These are phyloP conservation scores for Ibidorhyncha struthersii DNA, from an alignment of 2,113 vertebrate genomes.

Conservation along the genomic window DNA sequence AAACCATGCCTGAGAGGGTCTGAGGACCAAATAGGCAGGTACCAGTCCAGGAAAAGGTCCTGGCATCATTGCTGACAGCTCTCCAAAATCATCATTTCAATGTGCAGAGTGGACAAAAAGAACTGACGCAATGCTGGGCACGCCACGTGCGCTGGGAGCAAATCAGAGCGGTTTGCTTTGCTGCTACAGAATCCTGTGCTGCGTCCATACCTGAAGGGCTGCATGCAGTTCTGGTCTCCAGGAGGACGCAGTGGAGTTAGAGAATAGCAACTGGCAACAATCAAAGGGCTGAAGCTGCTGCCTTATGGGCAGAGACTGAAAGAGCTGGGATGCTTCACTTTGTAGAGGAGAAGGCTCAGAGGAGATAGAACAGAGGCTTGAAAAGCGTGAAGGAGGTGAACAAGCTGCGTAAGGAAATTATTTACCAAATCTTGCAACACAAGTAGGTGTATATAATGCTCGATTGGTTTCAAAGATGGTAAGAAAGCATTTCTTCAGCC, in stretches of 20 bases:
- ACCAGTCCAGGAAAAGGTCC: background rate
- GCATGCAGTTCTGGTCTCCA: background rate
- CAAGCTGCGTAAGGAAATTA: background rate
- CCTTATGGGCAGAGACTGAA: background rate
- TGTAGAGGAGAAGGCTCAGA: background rate
- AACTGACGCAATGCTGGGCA: rapidly evolving
- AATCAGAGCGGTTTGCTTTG: background rate
- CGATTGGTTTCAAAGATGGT: background rate
- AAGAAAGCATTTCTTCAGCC: background rate
- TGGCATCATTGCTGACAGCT: background rate
- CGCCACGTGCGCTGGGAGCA: rapidly evolving
- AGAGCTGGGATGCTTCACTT: background rate
- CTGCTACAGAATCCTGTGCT: background rate
- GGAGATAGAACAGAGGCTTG: background rate
- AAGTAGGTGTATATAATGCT: background rate
- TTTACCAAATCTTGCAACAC: background rate
- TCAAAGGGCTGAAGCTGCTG: background rate
- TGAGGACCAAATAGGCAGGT: background rate
- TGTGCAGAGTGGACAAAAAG: background rate
- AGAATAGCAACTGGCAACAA: background rate
- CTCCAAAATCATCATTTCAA: background rate
- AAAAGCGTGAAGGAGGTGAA: background rate
- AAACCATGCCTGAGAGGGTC: background rate
- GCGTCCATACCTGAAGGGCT: background rate
- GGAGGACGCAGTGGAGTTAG: background rate